Percentiles rank a stretch among this genome's conserved stretches.
Conservation (phyloP, 1,140 invertebrate genomes). For the Aphis gossypii region DNA sequence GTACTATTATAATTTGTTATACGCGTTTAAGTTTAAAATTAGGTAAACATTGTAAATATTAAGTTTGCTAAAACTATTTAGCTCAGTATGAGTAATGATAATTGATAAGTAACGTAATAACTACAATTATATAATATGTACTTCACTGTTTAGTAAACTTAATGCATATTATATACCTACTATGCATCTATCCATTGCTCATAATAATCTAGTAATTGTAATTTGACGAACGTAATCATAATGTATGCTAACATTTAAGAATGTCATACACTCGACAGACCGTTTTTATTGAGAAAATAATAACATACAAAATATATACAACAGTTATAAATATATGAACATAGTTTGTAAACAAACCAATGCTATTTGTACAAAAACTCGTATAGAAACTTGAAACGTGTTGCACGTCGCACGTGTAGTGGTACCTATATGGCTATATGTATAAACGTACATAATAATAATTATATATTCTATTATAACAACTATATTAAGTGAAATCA, state of each 20-base stretch:
- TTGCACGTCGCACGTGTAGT: neutral
- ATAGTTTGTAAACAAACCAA: neutral
- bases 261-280: neutral
- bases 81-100: neutral
- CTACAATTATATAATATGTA: neutral
- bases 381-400: constrained; percentile 11
- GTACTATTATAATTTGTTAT: no score
- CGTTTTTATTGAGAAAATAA: neutral
- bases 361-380: neutral
- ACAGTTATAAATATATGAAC: neutral
- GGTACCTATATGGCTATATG: neutral
- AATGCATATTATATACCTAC: neutral
- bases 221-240: neutral
- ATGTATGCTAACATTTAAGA: neutral
- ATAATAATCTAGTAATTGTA: neutral
- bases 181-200: neutral
- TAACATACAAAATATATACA: neutral
- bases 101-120: neutral
- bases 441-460: neutral
- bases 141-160: neutral
- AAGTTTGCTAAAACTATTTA: neutral
- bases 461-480: neutral
- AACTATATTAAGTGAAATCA: neutral
- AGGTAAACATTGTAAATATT: neutral
- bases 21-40: no score